Base-by-base conservation (phyloP, 2,797 vertebrate genomes). In the Odontamblyopus rebecca region DNA sequence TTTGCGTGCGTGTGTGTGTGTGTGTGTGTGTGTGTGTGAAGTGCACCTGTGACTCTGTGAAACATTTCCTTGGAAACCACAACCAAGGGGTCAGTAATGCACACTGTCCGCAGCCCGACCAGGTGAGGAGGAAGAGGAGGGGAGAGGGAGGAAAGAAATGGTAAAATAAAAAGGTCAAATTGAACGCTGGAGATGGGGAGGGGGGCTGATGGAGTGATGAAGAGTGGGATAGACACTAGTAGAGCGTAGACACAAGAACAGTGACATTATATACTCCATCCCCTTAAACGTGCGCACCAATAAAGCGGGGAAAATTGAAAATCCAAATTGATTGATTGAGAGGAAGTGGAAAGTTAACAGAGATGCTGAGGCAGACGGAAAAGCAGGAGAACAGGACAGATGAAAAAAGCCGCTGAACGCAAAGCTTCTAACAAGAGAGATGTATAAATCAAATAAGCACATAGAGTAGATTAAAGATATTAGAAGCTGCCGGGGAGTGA, bases 81-180 rank as follows among this genome's bases (percentile, higher is more conserved):
- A 61, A 68, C 69, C 51, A 66, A 72, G 75, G 66, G 67, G 69
- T 50, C 9, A 4, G 74, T 71, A 82, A 81, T 69, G 76, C 71
- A 64, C 72, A 64, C 51, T 32, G 74, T n/a, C 59, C 44, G 70
- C 19, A 72, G 83, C 87, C 73, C 87, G 70, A 68, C 67, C 75
- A 78, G 82, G 84, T 88, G 82, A 90, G 85, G 82, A 82, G 82
- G 74, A 60, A 6, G 79, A 68, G 78, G 27, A 85, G 71, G 79
- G 60, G 60, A 76, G 57, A 79, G 73, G 13, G 51, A 67, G 77
- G 74, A n/a, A 74, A 73, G 65, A 69, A 82, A 71, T 26, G 57
- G 65, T 79, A 70, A 59, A 82, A 80, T 80, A 73, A 89, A 67
- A 91, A 89, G 86, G 89, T 89, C 85, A 87, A 72, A 74, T 76